Evolutionary conservation across 2,888 invertebrate genomes (phyloP).

Genomic region (Drosophila yooni): DNA sequence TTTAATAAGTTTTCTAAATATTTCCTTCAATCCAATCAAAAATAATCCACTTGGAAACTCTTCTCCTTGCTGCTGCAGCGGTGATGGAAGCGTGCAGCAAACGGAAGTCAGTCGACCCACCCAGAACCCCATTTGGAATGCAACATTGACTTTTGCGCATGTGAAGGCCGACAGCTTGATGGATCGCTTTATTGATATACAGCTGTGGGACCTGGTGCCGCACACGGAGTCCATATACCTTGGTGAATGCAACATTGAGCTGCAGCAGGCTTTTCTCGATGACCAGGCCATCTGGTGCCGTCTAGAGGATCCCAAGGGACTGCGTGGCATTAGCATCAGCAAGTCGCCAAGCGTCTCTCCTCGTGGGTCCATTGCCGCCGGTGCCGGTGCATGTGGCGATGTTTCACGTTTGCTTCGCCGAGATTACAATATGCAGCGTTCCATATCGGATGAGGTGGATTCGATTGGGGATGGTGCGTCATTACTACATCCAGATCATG

Average conservation of each 20-base stretch:
- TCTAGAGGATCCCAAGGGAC: constrained; percentile 90
- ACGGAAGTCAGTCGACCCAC: constrained; percentile 94
- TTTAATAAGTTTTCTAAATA: background rate
- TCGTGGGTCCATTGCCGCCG: constrained; percentile 89
- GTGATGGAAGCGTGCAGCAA: constrained; percentile 91
- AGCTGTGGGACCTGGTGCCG: constrained; percentile 94
- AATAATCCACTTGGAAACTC: background rate
- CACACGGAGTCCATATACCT: constrained; percentile 93
- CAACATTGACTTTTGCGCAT: constrained; percentile 92
- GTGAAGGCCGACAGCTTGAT: constrained; percentile 92
- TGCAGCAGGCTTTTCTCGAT: constrained; percentile 91
- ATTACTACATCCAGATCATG: constrained; percentile 93
- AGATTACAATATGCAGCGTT: constrained; percentile 91
- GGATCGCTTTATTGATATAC: constrained; percentile 93
- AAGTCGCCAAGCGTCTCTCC: constrained; percentile 92
- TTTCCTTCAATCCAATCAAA: background rate
- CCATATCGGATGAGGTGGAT: constrained; percentile 91
- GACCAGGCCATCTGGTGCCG: constrained; percentile 96
- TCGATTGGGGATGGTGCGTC: constrained; percentile 91
- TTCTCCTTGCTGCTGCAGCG: constrained; percentile 86
- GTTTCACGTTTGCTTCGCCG: constrained; percentile 88
- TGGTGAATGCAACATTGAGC: constrained; percentile 90
- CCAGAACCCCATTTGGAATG: constrained; percentile 96
- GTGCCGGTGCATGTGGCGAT: constrained; percentile 87
- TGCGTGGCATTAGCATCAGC: constrained; percentile 86